Percentiles rank a stretch among this genome's conserved stretches.
phyloP scores from a whole-genome alignment of 2,888 invertebrate genomes.

The Archips crataeganus region DNA sequence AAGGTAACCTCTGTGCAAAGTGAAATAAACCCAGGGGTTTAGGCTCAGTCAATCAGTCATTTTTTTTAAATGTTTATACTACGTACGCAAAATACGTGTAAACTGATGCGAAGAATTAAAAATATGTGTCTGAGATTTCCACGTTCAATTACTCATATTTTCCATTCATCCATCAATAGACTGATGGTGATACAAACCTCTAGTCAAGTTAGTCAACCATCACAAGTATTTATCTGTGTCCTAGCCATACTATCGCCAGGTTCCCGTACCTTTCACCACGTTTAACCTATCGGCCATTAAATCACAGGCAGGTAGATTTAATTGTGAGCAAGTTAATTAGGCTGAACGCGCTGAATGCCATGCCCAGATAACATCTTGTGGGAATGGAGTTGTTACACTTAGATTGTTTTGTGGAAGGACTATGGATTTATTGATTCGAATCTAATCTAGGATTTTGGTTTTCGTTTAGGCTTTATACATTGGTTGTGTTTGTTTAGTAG shows the following conservation, averaged over 20 bases:
- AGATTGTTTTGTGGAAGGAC: constrained; percentile 28
- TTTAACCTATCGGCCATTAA: constrained; percentile 25
- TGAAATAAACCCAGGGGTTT: no score
- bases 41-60: no score
- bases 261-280: constrained; percentile 21
- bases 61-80: no score
- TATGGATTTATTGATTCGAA: constrained; percentile 29
- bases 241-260: not conserved
- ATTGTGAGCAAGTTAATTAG: constrained; percentile 41
- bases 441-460: constrained; percentile 19
- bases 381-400: constrained; percentile 41
- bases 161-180: no score
- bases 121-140: no score
- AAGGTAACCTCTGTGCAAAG: no score
- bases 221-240: not conserved
- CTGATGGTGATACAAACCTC: no score
- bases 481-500: not conserved
- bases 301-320: constrained; percentile 34
- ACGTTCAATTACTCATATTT: no score
- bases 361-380: constrained; percentile 37
- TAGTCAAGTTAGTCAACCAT: not conserved
- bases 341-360: constrained; percentile 38
- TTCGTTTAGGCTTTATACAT: not conserved
- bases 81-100: no score
- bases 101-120: no score